Evolutionary conservation across 2,888 invertebrate species (phyloP).

Genomic region (Incurvaria masculella): DNA sequence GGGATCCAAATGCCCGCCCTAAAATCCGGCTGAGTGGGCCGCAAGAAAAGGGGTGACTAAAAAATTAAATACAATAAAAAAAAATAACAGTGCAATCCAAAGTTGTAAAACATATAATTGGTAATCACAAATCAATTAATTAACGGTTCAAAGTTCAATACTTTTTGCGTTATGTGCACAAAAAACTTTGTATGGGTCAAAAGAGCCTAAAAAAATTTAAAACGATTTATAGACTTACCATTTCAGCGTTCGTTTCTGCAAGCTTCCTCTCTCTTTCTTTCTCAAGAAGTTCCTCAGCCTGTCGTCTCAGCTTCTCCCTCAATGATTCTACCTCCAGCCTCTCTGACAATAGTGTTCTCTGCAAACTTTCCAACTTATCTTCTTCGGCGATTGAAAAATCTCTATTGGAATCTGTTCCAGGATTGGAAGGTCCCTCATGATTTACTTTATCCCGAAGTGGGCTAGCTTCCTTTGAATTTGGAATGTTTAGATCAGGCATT

Average conservation of each 20-base stretch:
- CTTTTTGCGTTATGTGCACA: too few relatives aligned
- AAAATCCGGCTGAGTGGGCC: too few relatives aligned
- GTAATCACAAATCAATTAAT: too few relatives aligned
- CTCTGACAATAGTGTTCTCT: conserved; percentile 35
- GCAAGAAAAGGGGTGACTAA: too few relatives aligned
- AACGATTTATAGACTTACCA: too few relatives aligned
- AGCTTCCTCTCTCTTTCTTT: conserved; percentile 44
- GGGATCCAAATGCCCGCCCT: too few relatives aligned
- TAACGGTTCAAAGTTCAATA: too few relatives aligned
- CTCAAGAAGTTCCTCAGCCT: conserved; percentile 34
- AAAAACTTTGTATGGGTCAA: too few relatives aligned
- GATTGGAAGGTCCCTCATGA: conserved; percentile 1
- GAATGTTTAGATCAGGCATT: neutral
- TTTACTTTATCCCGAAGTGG: conserved; percentile 5
- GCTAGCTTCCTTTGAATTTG: conserved; percentile 3
- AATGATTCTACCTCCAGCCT: conserved; percentile 34
- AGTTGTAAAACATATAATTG: too few relatives aligned
- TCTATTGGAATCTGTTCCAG: conserved; percentile 21
- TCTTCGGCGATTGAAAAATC: conserved; percentile 18
- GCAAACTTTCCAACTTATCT: conserved; percentile 29
- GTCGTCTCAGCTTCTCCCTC: conserved; percentile 35
- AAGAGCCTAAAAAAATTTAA: too few relatives aligned
- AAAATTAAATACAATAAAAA: too few relatives aligned
- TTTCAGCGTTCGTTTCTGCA: conserved; percentile 47
- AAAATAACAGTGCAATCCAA: too few relatives aligned